Base-by-base conservation (phyloP, 2,797 vertebrate species). In the Paedocypris micromegethes region DNA sequence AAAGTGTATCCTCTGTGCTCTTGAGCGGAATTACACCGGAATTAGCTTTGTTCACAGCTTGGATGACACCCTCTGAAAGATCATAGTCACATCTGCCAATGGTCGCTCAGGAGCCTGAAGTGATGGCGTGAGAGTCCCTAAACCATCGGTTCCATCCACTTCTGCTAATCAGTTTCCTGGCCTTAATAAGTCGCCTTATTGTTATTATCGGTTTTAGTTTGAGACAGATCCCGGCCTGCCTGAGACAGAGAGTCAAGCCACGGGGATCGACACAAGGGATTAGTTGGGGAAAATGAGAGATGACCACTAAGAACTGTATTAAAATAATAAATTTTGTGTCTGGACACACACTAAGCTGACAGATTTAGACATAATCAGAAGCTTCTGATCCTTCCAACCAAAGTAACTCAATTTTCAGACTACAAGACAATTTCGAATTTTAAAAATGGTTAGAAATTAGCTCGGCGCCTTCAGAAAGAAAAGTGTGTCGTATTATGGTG, bases 31-130 rank as follows among this genome's bases (percentile, higher is more conserved):
- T 37, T 37, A 43, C 45, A 64, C 71, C 58, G 9, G n/a, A 67
- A 66, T 75, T 43, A 72, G 59, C 44, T 66, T 64, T 73, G 64
- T 77, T 75, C 70, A 67, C 73, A 77, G 75, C 73, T 74, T 77
- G 65, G 62, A 46, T 47, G 68, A 73, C 64, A 75, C 57, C 42
- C 66, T 68, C 69, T 48, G 60, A 77, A 72, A 72, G 58, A 77
- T 74, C 72, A 70, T 76, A 66, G 74, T 70, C 75, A 74, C 76
- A 55, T 77, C 59, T 23, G 43, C 53, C 58, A 69, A 73, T 65
- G 68, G 68, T 66, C 74, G 66, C 72, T 58, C 7, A 72, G 40
- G 74, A 78, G 40, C 46, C 38, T 37, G 41, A 47, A 8, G 68
- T 73, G 56, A 63, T 72, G 53, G 52, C 62, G 6, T 58, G 57